A percentile compares a stretch with the other conserved stretches of the same genome.
phyloP scores from a whole-genome alignment of 2,113 vertebrate species.

The Cairina moschata region DNA sequence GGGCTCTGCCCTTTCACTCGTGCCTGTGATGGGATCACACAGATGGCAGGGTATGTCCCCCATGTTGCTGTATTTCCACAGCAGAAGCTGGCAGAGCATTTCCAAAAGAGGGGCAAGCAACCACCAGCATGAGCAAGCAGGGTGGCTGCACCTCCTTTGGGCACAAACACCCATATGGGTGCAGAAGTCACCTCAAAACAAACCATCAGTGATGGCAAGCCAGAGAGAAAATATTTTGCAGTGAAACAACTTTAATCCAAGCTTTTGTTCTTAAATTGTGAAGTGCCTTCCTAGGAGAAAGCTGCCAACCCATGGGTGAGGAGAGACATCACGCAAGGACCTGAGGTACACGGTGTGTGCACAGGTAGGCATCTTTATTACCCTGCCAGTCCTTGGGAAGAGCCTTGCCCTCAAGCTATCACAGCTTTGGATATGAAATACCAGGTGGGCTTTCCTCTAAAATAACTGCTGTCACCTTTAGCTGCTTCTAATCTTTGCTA shows the following conservation, averaged over 20 bases:
- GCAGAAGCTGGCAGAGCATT: not conserved
- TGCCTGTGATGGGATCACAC: fast-evolving
- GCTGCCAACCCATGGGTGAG: not conserved
- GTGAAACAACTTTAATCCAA: not conserved
- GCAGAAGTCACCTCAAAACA: not conserved
- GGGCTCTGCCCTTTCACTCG: not conserved
- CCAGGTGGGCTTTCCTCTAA: not conserved
- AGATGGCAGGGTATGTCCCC: fast-evolving
- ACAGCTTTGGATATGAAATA: not conserved
- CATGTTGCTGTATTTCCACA: not conserved
- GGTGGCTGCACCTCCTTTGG: not conserved
- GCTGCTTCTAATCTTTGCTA: not conserved
- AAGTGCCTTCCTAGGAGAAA: not conserved
- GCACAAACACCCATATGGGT: not conserved
- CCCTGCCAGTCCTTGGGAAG: not conserved
- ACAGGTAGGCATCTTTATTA: not conserved
- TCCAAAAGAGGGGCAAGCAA: not conserved
- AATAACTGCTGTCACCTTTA: not conserved
- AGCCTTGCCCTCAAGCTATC: not conserved
- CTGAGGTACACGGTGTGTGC: not conserved
- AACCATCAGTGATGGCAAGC: not conserved
- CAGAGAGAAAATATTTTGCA: not conserved
- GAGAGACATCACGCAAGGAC: not conserved
- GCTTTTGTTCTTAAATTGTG: not conserved
- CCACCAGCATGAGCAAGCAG: not conserved